phyloP scores from a whole-genome alignment of 2,797 vertebrate genomes.

The Acestrorhynchus altus region DNA sequence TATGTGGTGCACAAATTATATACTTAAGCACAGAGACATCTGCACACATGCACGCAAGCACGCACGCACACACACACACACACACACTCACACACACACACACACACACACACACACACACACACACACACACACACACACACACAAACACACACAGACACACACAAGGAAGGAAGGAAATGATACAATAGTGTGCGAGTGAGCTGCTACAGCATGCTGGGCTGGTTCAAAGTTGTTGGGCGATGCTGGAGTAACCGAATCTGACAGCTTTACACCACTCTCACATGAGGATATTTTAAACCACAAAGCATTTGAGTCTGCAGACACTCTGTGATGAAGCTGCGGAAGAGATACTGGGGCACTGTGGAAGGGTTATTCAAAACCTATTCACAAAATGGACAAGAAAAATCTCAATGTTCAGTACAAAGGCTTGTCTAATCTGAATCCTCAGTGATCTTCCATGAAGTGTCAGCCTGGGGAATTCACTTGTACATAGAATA shows the following conservation, averaged over 20 bases:
- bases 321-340: slow-evolving; percentile 19
- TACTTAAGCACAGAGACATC: background rate
- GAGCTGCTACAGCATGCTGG: slow-evolving; percentile 15
- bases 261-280: slow-evolving; percentile 77
- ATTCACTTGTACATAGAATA: too few species aligned
- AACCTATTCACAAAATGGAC: background rate
- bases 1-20: too few species aligned
- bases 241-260: slow-evolving; percentile 72
- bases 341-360: background rate
- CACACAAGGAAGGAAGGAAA: slow-evolving; percentile 65
- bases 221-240: slow-evolving; percentile 74
- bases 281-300: slow-evolving; percentile 81
- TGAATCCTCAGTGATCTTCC: background rate
- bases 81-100: background rate
- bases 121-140: slow-evolving; percentile 4
- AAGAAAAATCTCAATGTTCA: background rate
- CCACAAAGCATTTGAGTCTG: slow-evolving; percentile 71
- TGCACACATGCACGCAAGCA: background rate
- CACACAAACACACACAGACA: background rate
- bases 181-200: slow-evolving; percentile 71
- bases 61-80: slow-evolving; percentile 8
- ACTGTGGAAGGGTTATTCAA: slow-evolving; percentile 5
- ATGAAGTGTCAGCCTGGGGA: too few species aligned
- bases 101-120: slow-evolving; percentile 1
- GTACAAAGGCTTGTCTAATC: background rate